A percentile compares a stretch with the other conserved stretches of the same genome.
These are phyloP conservation scores for Scophthalmus maximus DNA, from an alignment of 2,113 vertebrate species.

Conservation along the genomic window DNA sequence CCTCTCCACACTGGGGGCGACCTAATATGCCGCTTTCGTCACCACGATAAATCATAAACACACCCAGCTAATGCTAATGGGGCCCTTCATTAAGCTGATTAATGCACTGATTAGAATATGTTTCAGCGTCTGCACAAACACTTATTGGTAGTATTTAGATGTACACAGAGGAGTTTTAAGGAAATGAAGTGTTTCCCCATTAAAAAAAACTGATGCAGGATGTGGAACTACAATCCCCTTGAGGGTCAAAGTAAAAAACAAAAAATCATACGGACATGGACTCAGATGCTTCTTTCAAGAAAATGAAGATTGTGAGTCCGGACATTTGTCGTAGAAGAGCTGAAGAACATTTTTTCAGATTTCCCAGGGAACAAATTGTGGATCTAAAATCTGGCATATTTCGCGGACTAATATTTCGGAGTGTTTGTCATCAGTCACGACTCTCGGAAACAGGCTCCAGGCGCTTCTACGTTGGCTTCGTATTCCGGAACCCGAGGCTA, in stretches of 20 bases:
- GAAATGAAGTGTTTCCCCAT: conserved; percentile 11
- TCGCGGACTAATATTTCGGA: no score
- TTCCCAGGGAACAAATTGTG: no score
- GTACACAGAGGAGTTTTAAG: not conserved
- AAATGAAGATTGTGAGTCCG: no score
- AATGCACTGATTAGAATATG: conserved; percentile 49
- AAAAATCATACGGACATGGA: no score
- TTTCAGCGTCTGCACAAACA: conserved; percentile 17
- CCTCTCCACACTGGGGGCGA: not conserved
- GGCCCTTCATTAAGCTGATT: conserved; percentile 50
- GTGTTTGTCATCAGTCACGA: no score
- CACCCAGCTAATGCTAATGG: conserved; percentile 38
- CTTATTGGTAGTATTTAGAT: conserved; percentile 2
- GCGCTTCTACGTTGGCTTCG: no score
- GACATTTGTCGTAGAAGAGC: no score
- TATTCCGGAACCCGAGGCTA: no score
- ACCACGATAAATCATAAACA: conserved; percentile 23
- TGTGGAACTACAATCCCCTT: not conserved
- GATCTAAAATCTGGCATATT: no score
- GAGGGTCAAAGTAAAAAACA: not conserved
- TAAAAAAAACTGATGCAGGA: conserved; percentile 18
- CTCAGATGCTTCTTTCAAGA: no score
- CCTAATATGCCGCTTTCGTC: conserved; percentile 13
- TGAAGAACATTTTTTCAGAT: no score
- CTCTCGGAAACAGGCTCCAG: no score